Conservation (phyloP, 2,797 vertebrate genomes). For the Oceanodroma leucorhoa region DNA sequence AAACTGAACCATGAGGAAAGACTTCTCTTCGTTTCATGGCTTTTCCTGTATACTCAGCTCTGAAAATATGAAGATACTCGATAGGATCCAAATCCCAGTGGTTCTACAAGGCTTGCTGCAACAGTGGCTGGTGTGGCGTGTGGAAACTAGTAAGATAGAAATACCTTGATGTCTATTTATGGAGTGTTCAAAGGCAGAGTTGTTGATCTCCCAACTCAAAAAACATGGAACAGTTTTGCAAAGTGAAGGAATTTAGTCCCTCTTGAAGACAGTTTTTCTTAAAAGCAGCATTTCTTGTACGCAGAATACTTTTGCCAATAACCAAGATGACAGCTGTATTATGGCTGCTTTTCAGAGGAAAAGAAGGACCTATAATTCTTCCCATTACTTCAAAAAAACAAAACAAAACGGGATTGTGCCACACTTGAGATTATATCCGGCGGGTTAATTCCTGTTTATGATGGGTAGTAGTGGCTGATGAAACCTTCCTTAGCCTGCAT, state of each 20-base stretch:
- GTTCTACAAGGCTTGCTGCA: not conserved
- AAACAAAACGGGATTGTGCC: no score
- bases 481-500: not conserved
- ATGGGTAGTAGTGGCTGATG: not conserved
- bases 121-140: not conserved
- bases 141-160: not conserved
- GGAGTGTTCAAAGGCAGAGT: not conserved
- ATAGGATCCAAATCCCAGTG: not conserved
- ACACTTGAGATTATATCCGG: no score
- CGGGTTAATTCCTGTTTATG: not conserved
- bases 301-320: not conserved
- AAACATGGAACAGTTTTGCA: not conserved
- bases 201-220: not conserved
- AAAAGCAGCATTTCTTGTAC: not conserved
- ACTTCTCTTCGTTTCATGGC: not conserved
- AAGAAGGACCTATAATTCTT: not conserved
- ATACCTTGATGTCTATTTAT: not conserved
- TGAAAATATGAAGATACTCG: not conserved
- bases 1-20: not conserved
- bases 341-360: not conserved
- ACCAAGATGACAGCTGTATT: not conserved
- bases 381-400: not conserved
- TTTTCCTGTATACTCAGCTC: not conserved
- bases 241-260: not conserved
- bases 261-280: not conserved